These are phyloP conservation scores for Lagocephalus sceleratus DNA, from an alignment of 2,797 vertebrate genomes.

Conservation along the genomic window DNA sequence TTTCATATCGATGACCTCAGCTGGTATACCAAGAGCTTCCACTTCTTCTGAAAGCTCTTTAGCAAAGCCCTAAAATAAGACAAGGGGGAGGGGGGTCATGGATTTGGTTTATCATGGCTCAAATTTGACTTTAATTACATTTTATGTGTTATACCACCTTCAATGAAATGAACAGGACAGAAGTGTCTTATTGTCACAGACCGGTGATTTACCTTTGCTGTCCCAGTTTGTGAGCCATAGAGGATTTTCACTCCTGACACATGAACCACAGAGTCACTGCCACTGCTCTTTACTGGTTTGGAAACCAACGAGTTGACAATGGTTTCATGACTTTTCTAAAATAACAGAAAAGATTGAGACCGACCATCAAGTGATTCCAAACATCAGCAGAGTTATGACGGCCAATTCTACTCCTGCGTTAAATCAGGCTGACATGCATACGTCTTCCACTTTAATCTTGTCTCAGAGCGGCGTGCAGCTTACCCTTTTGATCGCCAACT, in stretches of 20 bases:
- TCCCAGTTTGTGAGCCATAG: slow-evolving; percentile 92
- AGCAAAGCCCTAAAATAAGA: slow-evolving; percentile 81
- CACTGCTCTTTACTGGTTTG: slow-evolving; percentile 41
- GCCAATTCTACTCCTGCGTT: too few species aligned
- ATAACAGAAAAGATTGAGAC: too few species aligned
- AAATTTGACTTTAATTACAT: too few species aligned
- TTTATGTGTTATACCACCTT: too few species aligned
- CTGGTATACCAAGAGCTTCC: slow-evolving; percentile 64
- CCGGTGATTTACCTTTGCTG: slow-evolving; percentile 81
- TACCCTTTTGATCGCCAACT: slow-evolving; percentile 74
- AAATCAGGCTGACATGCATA: too few species aligned
- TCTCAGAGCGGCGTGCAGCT: not conserved
- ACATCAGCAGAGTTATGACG: too few species aligned
- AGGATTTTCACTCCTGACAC: slow-evolving; percentile 87
- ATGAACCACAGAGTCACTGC: slow-evolving; percentile 44
- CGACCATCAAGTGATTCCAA: too few species aligned
- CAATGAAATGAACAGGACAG: too few species aligned
- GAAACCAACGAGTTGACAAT: slow-evolving; percentile 1
- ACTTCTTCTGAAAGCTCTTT: slow-evolving; percentile 77
- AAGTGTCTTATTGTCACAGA: not conserved
- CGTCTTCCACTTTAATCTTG: too few species aligned
- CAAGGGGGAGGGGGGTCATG: slow-evolving; percentile 1
- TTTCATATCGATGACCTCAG: slow-evolving; percentile 81
- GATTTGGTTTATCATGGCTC: not conserved
- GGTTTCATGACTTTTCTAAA: slow-evolving; percentile 43